Base-by-base conservation (phyloP, 2,888 invertebrate genomes). In the Aquatica leii region DNA sequence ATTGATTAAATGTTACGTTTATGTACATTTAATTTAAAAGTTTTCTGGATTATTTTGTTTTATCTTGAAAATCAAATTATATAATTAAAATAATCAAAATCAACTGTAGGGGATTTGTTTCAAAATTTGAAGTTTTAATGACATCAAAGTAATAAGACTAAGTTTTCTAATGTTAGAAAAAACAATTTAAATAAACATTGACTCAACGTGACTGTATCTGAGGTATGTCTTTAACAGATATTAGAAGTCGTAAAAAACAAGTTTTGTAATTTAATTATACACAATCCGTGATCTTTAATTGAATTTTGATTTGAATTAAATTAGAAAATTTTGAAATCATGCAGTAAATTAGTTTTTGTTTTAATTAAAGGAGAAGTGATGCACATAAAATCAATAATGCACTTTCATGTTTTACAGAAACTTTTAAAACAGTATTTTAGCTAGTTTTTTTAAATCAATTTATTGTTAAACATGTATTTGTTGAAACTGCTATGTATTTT, bases 201-300 rank as follows among this genome's bases (percentile, higher is more conserved):
- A 62, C 62, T 48, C 53, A 62, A 62, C 62, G 62, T 62, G 62
- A 62, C 62, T 58, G 53, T 48, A 58, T 58, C 34, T 17, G 48
- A 49, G 37, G 34, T 48, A 5, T 20, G 18, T 18, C 18, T 46
- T 2, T n/a, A 18, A 18, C 20, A 46, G 18, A 46, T 46, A 46
- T 46, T 46, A 46, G 46, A 46, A 46, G 18, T 18, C 37, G 20
- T 5, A 46, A 46, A 46, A 46, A 18, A 20, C 11, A 8, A 11
- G 24, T 24, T 24, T 24, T 46, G 12, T 37, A 50, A 57, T 57
- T 57, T 21, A 14, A 57, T 57, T 50, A 57, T 6, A 41, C 15
- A 6, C 41, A 15, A 6, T 41, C 2, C n/a, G 5, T 8, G 15
- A 6, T 14, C 41, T 3, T 18, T 46, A 46, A 46, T 46, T 46